Base-by-base conservation (phyloP, 2,888 invertebrate genomes). In the Dynastes grantii region DNA sequence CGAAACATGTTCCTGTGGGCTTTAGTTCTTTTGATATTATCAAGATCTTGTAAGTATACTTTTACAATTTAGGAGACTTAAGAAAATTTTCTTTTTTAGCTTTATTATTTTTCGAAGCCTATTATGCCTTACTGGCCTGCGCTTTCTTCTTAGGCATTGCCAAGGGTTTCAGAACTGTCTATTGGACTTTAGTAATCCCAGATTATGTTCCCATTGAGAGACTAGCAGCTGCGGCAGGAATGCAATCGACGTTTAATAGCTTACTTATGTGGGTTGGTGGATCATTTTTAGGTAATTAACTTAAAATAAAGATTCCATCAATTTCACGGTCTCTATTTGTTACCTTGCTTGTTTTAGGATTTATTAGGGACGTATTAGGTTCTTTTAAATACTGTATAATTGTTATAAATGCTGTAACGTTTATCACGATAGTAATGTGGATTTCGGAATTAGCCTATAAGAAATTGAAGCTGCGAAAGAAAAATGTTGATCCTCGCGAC, bases 171-270 rank as follows among this genome's bases (percentile, higher is more conserved):
- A 89, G 94, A 80, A 92, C 94, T 0, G 93, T 94, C 0, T 94
- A 93, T 84, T 92, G 94, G 91, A 90, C 91, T 65, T 88, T 94
- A 22, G 92, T 94, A 2, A 92, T 94, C 78, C 94, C 94, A 0
- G 92, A 89, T 84, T 92, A 94, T 83, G 93, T 94, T 5, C 93
- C 94, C 0, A 87, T 94, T 49, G 92, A 94, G 75, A 89, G 92
- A 82, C 87, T 94, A 29, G 91, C 94, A 1, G 92, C 92, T 64
- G 94, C 94, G 2, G 91, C 92, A 5, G 93, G 94, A 1, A 92
- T 94, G 61, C 94, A 94, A 85, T 93, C 93, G 91, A 90, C 94
- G 80, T 90, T 91, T 78, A 94, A 94, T 85, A 94, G 94, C 16
- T 85, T 93, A 53, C 89, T 92, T 67, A 90, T 93, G 64, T 87